These are phyloP conservation scores for Hylyphantes graminicola DNA, from an alignment of 1,140 invertebrate genomes.

Conservation along the genomic window DNA sequence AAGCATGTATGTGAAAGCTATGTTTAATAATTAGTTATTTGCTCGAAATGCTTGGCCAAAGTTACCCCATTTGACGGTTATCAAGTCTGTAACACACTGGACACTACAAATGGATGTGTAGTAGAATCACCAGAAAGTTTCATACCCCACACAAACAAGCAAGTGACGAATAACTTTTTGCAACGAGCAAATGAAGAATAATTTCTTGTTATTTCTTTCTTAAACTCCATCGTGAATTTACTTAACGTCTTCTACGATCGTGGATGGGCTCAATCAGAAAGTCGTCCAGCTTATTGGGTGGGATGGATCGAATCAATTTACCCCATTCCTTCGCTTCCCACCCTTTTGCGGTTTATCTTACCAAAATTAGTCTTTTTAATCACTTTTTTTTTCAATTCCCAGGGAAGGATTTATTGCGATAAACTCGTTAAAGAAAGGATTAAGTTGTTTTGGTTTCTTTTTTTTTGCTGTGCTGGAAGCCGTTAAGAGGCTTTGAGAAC, in stretches of 20 bases:
- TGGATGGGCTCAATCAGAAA: slow-evolving; percentile 29
- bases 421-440: slow-evolving; percentile 35
- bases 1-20: no score
- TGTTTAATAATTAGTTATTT: no score
- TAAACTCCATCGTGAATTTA: slow-evolving; percentile 36
- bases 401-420: slow-evolving; percentile 11
- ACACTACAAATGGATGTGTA: no score
- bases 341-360: not conserved
- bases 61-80: no score
- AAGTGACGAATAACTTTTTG: no score
- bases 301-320: slow-evolving; percentile 31
- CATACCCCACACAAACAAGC: no score
- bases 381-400: slow-evolving; percentile 18
- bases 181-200: no score
- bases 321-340: slow-evolving; percentile 11
- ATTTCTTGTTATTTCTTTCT: no score
- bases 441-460: slow-evolving; percentile 24
- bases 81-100: no score
- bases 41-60: no score
- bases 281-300: slow-evolving; percentile 23
- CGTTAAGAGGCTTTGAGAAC: no score
- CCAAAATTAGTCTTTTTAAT: not conserved
- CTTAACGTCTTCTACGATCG: slow-evolving; percentile 43
- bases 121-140: no score
- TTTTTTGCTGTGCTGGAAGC: not conserved